Evolutionary conservation across 2,888 invertebrate species (phyloP).

Genomic region (Meteorus colon): DNA sequence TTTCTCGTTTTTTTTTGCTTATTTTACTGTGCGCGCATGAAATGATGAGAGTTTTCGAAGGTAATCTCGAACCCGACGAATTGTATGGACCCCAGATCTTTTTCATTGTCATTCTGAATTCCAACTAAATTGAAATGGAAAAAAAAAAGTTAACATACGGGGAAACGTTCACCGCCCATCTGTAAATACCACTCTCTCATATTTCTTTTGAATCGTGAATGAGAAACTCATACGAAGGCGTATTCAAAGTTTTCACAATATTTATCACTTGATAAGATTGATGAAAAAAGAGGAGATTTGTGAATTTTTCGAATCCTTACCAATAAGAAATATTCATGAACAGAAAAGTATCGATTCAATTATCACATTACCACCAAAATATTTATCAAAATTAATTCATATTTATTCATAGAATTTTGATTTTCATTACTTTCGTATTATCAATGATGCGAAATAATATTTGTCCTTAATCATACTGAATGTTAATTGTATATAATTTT

Average conservation of each 20-base stretch:
- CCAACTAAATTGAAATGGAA: background rate
- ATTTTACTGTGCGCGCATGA: constrained; percentile 1
- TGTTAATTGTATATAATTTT: no score
- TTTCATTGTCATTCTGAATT: constrained; percentile 4
- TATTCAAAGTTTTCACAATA: no score
- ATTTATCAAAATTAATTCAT: no score
- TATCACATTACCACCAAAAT: background rate
- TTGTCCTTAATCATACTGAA: no score
- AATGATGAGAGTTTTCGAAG: background rate
- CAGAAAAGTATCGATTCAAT: background rate
- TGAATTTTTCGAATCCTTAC: no score
- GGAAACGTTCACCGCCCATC: background rate
- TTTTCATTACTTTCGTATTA: no score
- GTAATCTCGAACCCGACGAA: background rate
- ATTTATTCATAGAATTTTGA: no score
- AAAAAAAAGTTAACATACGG: background rate
- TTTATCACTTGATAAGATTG: no score
- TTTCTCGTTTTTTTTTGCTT: background rate
- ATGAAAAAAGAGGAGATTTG: no score
- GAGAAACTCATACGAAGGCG: no score
- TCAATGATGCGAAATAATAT: background rate
- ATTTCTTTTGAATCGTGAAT: no score
- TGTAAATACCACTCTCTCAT: no score
- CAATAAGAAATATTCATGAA: background rate
- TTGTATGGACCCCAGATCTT: background rate